A percentile compares a stretch with the other conserved stretches of the same genome.
phyloP scores from a whole-genome alignment of 2,888 invertebrate genomes.

The Myopa tessellatipennis region DNA sequence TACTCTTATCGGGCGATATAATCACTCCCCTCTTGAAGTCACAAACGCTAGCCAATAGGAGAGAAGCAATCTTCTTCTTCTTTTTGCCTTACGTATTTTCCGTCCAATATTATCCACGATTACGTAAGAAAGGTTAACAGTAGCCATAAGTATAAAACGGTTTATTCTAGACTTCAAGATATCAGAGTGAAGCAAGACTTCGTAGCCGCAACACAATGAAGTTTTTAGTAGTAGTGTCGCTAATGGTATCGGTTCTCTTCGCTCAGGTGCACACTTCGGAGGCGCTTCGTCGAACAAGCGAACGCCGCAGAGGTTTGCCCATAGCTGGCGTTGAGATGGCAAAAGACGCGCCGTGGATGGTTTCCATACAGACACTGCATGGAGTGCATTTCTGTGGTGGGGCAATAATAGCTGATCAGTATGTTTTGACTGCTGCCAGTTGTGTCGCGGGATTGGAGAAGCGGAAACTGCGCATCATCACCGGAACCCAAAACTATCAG shows the following conservation, averaged over 20 bases:
- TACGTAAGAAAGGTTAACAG: no score
- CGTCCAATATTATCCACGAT: no score
- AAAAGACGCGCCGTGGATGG: constrained; percentile 62
- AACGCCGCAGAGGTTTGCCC: constrained; percentile 46
- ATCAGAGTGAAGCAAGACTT: not conserved
- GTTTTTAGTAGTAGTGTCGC: not conserved
- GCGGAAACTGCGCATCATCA: constrained; percentile 53
- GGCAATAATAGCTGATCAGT: constrained; percentile 61
- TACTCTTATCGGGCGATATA: no score
- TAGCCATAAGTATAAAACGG: no score
- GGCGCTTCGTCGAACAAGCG: not conserved
- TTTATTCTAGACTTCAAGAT: no score
- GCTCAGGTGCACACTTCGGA: not conserved
- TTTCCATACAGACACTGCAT: constrained; percentile 58
- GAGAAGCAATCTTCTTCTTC: no score
- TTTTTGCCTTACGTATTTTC: no score
- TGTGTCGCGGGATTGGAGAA: constrained; percentile 58
- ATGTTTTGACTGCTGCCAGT: constrained; percentile 65
- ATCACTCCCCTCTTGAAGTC: no score
- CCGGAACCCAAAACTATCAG: constrained; percentile 59
- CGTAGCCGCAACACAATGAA: not conserved
- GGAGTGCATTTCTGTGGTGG: constrained; percentile 65
- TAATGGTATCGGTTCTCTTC: not conserved
- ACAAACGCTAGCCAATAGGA: no score
- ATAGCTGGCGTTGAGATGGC: constrained; percentile 63